Evolutionary conservation across 2,113 vertebrate species (phyloP).

Genomic region (Argyrosomus japonicus): DNA sequence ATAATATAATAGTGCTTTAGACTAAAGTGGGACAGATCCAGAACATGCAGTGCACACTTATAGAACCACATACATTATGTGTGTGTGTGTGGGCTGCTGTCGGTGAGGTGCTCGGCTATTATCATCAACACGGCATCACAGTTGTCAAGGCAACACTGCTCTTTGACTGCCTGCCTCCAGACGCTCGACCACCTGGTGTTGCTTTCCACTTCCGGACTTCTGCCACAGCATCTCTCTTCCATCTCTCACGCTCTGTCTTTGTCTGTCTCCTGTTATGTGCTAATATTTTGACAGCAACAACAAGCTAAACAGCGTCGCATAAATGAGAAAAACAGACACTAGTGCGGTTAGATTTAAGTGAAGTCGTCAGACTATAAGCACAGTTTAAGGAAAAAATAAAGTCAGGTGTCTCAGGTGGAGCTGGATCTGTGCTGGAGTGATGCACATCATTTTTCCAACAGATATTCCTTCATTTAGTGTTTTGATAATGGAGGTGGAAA

Average conservation of each 20-base stretch:
- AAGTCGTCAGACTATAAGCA: not conserved
- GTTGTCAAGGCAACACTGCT: constrained; percentile 83
- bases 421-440: not conserved
- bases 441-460: not conserved
- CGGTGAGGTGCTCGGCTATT: constrained; percentile 67
- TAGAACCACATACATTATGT: constrained; percentile 1
- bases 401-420: not conserved
- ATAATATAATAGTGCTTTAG: not conserved
- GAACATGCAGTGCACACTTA: not conserved
- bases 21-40: constrained; percentile 8
- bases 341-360: not conserved
- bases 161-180: constrained; percentile 81
- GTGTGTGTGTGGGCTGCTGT: constrained; percentile 35
- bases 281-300: not conserved
- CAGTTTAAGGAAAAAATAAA: not conserved
- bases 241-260: constrained; percentile 23
- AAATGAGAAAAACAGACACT: not conserved
- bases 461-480: not conserved
- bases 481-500: not conserved
- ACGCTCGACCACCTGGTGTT: constrained; percentile 79
- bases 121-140: constrained; percentile 80
- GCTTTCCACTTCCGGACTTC: constrained; percentile 68
- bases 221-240: constrained; percentile 4
- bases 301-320: not conserved
- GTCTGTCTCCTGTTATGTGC: not conserved